Evolutionary conservation across 2,888 invertebrate species (phyloP), one percentile per base, ranked within the genome.

Genomic region (Hipparchia semele): DNA sequence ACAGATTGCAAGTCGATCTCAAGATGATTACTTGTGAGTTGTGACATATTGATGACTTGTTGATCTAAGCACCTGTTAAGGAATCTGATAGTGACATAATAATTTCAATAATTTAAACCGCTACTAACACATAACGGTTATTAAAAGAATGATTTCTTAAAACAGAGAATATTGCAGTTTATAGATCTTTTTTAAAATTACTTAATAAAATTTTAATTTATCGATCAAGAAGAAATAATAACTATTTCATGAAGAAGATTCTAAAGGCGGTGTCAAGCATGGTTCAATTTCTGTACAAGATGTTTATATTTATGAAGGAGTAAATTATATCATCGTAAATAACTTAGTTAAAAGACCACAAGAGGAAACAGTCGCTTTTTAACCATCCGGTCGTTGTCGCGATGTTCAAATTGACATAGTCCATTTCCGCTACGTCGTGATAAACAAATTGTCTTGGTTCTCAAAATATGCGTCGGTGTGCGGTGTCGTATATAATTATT

Each of bases 291-390:
- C 12, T 53, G 13, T 60, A 60, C 33, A 60, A 60, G 10, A 39
- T 60, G 10, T 60, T 60, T 3, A 39, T 60, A 23, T 58, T 58
- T 54, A 60, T 6, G 10, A 12, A 12, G 58, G 58, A 58, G 56
- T 13, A 23, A 51, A 9, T n/a, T 59, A 51, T 71, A 13, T 33
- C 65, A 49, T 64, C 53, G 62, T 68, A 73, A 73, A 71, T 73
- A 68, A 74, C 69, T 74, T 61, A 64, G 60, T 72, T 73, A 72
- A 56, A 71, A 70, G 54, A 71, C 73, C 62, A 65, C 81, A 77
- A 67, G 66, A 89, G 90, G 90, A 90, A 89, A 86, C 87, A 81
- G 86, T 84, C 86, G 87, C 86, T 87, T 88, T 86, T 84, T 80
- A 82, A 83, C 77, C 86, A 86, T 88, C 88, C 87, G 85, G 70